These are phyloP conservation scores for Heterodera filipjevi DNA, from an alignment of 2,888 invertebrate species.

Conservation along the genomic window DNA sequence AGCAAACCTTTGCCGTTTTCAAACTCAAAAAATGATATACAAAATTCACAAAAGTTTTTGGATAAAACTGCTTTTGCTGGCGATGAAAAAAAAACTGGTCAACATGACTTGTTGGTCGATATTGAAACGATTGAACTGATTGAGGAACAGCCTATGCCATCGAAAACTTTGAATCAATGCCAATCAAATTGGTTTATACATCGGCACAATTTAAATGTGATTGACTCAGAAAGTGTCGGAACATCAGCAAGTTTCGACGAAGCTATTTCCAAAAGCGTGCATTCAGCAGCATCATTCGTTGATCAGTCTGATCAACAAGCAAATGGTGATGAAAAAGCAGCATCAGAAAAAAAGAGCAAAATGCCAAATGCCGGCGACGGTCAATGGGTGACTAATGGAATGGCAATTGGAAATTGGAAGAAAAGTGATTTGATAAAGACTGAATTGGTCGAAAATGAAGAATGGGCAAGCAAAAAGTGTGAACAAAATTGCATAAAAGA, in stretches of 20 bases:
- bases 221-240: not conserved
- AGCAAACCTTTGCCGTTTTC: not conserved
- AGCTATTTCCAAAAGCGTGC: not conserved
- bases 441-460: not conserved
- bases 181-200: too few species aligned
- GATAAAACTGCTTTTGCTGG: not conserved
- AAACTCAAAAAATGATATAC: not conserved
- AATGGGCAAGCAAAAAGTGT: not conserved
- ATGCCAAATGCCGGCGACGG: not conserved
- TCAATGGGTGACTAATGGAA: not conserved
- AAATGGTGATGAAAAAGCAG: not conserved
- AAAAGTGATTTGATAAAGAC: not conserved
- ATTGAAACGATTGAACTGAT: not conserved
- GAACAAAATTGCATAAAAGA: not conserved
- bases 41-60: not conserved
- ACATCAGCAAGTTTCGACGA: not conserved
- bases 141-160: not conserved
- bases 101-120: not conserved
- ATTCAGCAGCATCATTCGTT: not conserved
- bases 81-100: not conserved
- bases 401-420: not conserved
- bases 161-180: not conserved
- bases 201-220: not conserved
- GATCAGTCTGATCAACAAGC: not conserved
- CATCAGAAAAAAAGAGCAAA: not conserved